Base-by-base conservation (phyloP, 2,888 invertebrate species). In the Hemistola chrysoprasaria region DNA sequence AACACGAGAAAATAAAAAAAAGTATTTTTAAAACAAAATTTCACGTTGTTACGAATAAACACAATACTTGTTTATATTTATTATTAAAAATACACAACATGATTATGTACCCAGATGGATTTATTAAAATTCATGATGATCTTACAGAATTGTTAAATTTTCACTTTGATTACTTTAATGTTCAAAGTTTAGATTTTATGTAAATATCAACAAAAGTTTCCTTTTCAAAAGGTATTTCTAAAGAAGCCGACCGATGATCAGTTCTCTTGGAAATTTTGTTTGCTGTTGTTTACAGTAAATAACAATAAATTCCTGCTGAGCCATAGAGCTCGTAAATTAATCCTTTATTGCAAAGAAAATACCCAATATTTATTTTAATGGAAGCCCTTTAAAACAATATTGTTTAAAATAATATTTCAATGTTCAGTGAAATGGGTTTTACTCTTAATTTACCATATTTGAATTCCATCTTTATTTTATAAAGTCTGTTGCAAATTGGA, bases 141-240 rank as follows among this genome's bases (percentile, higher is more conserved):
- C 28, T 32, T 4, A 31, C 16, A 2, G n/a, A 41, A 41, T 31
- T 37, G 34, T 35, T 45, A 25, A 45, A 38, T 42, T n/a, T n/a
- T 32, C 22, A 31, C 29, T 34, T 39, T 40, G 40, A 30, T 36
- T 45, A 39, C 26, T 30, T 40, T 11, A 20, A 25, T 16, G 21
- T 9, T 29, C 21, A 11, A 35, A 43, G 28, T 37, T 47, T 23
- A n/a, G 30, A 38, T 38, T 35, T 33, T 37, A 40, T 29, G 43
- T 45, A 50, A 47, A 53, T 50, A 50, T 33, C 32, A 47, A 40
- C 41, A 45, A 30, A 36, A 38, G 25, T 42, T 22, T 22, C 6
- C 4, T 26, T 26, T 38, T 10, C 8, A 24, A 36, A 36, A 35
- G 8, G 23, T 39, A 32, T 24, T 33, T 40, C 20, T 8, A 9